phyloP scores from a whole-genome alignment of 1,140 invertebrate species.

The Eupeodes corollae region DNA sequence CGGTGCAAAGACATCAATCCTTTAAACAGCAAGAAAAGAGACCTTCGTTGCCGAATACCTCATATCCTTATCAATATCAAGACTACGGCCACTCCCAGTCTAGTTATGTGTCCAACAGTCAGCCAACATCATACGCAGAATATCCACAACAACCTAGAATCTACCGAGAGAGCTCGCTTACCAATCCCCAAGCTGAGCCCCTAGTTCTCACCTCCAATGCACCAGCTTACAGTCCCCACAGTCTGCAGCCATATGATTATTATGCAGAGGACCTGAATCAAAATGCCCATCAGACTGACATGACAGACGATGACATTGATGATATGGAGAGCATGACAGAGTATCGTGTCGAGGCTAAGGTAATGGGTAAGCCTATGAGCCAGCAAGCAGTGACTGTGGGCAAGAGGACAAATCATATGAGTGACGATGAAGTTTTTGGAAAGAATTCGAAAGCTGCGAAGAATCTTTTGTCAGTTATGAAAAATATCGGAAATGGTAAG shows the following conservation, averaged over 20 bases:
- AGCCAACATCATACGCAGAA: not conserved
- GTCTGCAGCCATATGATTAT: not conserved
- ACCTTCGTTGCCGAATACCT: constrained; percentile 30
- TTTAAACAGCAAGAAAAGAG: constrained; percentile 13
- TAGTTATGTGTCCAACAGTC: not conserved
- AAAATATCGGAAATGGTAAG: constrained; percentile 15
- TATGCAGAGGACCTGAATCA: not conserved
- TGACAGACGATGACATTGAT: constrained; percentile 32
- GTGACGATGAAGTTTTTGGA: constrained; percentile 31
- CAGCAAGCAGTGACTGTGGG: constrained; percentile 43
- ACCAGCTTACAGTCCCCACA: constrained; percentile 17
- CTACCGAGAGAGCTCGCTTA: constrained; percentile 13
- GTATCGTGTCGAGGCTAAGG: constrained; percentile 47
- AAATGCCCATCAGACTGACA: constrained; percentile 21
- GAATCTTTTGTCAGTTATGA: constrained; percentile 26
- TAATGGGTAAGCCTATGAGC: constrained; percentile 51
- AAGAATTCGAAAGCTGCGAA: constrained; percentile 28
- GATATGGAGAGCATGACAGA: constrained; percentile 35
- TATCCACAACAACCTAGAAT: not conserved
- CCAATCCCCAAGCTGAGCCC: constrained; percentile 26
- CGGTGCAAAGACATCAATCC: constrained; percentile 5
- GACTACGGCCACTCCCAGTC: not conserved
- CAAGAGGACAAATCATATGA: constrained; percentile 19
- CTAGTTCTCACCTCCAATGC: constrained; percentile 25
- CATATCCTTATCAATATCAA: constrained; percentile 15